Conservation (phyloP, 2,888 invertebrate genomes). For the Ormyrus labotus region DNA sequence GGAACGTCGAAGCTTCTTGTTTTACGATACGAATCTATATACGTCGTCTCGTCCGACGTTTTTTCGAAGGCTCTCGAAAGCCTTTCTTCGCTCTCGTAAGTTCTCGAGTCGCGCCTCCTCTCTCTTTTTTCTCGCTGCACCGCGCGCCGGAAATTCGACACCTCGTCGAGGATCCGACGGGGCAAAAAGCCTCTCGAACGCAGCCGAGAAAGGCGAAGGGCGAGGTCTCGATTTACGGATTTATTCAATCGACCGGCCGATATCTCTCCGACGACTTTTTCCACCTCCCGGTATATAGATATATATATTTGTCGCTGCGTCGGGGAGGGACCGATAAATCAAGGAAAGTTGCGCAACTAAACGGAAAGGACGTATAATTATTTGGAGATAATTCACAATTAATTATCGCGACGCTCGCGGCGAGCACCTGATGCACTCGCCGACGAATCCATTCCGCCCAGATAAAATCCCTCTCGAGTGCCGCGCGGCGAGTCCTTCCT, state of each 20-base stretch:
- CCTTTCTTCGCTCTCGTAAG: conserved; percentile 23
- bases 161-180: not conserved
- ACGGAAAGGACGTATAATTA: too few species aligned
- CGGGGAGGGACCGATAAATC: too few species aligned
- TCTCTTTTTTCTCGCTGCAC: not conserved
- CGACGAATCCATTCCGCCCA: conserved; percentile 23
- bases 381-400: conserved; percentile 34
- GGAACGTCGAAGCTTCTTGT: conserved; percentile 29
- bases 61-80: not conserved
- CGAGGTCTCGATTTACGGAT: conserved; percentile 53
- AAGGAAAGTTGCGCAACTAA: too few species aligned
- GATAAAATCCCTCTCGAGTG: conserved; percentile 46
- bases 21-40: conserved; percentile 34
- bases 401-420: conserved; percentile 38
- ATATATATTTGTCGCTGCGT: too few species aligned
- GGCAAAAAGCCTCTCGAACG: not conserved
- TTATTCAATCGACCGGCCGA: conserved; percentile 38
- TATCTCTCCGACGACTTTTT: not conserved
- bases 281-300: not conserved
- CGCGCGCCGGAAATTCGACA: conserved; percentile 42
- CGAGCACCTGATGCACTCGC: conserved; percentile 43
- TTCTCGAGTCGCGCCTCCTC: conserved; percentile 10
- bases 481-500: conserved; percentile 23
- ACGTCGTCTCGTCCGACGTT: not conserved
- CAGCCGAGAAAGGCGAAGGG: not conserved